These are phyloP conservation scores for Proteles cristata DNA, from an alignment of 2,113 vertebrate genomes.

Conservation along the genomic window DNA sequence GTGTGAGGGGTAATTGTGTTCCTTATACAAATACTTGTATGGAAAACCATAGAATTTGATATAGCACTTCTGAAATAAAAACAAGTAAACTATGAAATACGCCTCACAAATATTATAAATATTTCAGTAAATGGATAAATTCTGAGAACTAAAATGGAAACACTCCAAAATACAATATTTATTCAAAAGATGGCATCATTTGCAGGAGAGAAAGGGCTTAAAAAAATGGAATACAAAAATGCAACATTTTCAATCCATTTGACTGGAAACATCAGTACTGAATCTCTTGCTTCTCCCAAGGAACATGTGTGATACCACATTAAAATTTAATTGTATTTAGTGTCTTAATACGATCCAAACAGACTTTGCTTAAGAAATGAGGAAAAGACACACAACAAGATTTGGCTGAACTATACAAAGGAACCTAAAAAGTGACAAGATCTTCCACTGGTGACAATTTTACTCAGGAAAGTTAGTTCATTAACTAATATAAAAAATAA, in stretches of 20 bases:
- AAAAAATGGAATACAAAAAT: constrained; percentile 38
- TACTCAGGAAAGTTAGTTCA: constrained; percentile 79
- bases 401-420: constrained; percentile 58
- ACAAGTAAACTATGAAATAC: not conserved
- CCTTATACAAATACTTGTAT: constrained; percentile 33
- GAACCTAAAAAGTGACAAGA: constrained; percentile 10
- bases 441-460: constrained; percentile 59
- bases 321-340: constrained; percentile 71
- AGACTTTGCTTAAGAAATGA: constrained; percentile 75
- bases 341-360: constrained; percentile 84
- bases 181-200: constrained; percentile 15
- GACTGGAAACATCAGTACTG: not conserved
- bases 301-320: constrained; percentile 49
- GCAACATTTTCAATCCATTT: not conserved
- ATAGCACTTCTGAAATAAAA: constrained; percentile 26
- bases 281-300: not conserved
- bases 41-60: constrained; percentile 6
- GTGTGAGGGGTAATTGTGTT: not conserved
- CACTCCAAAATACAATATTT: constrained; percentile 48
- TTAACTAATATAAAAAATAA: constrained; percentile 85
- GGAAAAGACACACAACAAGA: constrained; percentile 63
- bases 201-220: not conserved
- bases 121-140: constrained; percentile 29
- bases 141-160: constrained; percentile 46
- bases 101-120: constrained; percentile 5